Percentiles rank a stretch among this genome's conserved stretches.
Conservation (phyloP, 2,113 vertebrate species). For the Arizona elegans region DNA sequence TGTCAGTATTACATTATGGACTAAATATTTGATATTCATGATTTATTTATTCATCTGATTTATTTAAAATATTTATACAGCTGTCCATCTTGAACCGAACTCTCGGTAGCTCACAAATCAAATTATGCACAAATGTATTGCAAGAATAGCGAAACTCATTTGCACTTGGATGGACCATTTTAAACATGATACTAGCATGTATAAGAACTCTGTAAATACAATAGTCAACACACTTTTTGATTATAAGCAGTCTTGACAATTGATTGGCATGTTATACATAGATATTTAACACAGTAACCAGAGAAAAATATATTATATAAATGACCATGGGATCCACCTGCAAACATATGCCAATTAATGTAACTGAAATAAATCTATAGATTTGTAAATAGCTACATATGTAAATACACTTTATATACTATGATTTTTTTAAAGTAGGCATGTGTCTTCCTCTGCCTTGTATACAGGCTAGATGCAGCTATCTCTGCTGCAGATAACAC, state of each 20-base stretch:
- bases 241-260: not conserved
- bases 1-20: not conserved
- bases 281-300: not conserved
- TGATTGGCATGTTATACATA: not conserved
- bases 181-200: not conserved
- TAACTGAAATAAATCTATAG: not conserved
- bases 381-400: not conserved
- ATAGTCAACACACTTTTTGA: not conserved
- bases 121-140: not conserved
- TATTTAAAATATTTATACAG: not conserved
- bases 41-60: not conserved
- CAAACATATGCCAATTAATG: not conserved
- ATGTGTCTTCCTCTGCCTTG: not conserved
- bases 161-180: not conserved
- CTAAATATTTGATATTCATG: not conserved
- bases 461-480: not conserved
- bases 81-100: not conserved
- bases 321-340: not conserved
- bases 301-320: not conserved
- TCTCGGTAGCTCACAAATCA: not conserved
- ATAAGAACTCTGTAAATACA: not conserved
- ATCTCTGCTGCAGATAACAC: not conserved
- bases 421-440: not conserved
- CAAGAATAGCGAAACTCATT: not conserved
- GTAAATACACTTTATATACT: not conserved